These are phyloP conservation scores for Xestia xanthographa DNA, from an alignment of 2,888 invertebrate genomes.

Conservation along the genomic window DNA sequence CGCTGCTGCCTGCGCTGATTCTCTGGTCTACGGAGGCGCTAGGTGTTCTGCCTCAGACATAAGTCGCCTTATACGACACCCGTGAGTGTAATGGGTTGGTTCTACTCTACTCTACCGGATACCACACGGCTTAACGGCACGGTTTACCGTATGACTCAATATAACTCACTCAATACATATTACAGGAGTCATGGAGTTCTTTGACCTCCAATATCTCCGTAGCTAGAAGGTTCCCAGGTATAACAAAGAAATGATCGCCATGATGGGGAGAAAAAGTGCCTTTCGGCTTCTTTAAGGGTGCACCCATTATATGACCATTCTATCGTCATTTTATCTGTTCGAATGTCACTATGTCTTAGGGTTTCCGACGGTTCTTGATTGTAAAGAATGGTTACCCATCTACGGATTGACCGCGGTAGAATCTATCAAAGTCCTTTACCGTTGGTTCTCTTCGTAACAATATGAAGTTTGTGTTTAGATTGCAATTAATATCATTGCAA, in stretches of 20 bases:
- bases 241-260: background rate
- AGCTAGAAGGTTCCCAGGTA: background rate
- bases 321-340: background rate
- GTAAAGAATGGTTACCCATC: conserved; percentile 1
- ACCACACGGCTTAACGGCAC: no score
- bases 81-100: no score
- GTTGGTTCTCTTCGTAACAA: background rate
- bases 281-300: accelerated
- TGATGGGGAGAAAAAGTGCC: background rate
- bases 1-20: no score
- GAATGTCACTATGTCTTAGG: no score
- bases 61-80: no score
- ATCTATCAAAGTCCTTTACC: background rate
- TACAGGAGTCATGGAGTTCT: no score
- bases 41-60: no score
- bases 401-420: background rate
- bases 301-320: background rate
- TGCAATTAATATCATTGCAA: background rate
- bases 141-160: no score
- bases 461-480: background rate
- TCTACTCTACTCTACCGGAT: no score
- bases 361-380: background rate
- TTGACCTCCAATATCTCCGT: background rate
- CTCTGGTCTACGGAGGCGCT: no score
- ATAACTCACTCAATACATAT: no score